Base-by-base conservation (phyloP, 2,888 invertebrate genomes). In the Elaeidobius kamerunicus region DNA sequence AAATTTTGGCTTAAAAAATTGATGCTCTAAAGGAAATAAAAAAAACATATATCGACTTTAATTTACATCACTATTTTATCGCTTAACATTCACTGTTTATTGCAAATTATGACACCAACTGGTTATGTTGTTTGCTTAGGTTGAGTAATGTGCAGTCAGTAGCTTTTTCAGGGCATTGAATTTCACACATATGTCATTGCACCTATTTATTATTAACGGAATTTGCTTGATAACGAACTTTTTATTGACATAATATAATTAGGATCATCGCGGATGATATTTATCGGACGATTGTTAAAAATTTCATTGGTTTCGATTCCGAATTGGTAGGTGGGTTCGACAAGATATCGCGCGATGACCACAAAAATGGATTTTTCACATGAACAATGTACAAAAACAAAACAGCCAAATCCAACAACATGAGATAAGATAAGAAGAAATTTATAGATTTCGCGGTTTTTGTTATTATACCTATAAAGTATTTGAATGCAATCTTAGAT, bases 81-180 rank as follows among this genome's bases (percentile, higher is more conserved):
- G n/a, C n/a, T n/a, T n/a, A n/a, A n/a, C n/a, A n/a, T n/a, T n/a
- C n/a, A 38, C 15, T 38, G 38, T 27, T 27, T 27, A 27, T 9
- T 27, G 27, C 27, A 27, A 27, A 27, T 27, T 27, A 27, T 9
- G 9, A 27, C 27, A 27, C 27, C 6, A n/a, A n/a, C n/a, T n/a
- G n/a, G 27, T n/a, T n/a, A n/a, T 27, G 5, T 5, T 35, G 35
- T 35, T 35, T 35, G 35, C 15, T 6, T 16, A 6, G 16, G 12
- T 35, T 35, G 35, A 3, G 16, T 35, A 35, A 35, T 16, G 11
- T 35, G 15, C 30, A 30, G 4, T 9, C 23, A 23, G 4, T 14
- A 6, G 35, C 14, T 35, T 2, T 16, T 15, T n/a, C n/a, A 16
- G 35, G 35, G 35, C 35, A 35, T 35, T 35, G 35, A 35, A 35